phyloP scores from a whole-genome alignment of 1,140 invertebrate species.

The Dysdera silvatica region DNA sequence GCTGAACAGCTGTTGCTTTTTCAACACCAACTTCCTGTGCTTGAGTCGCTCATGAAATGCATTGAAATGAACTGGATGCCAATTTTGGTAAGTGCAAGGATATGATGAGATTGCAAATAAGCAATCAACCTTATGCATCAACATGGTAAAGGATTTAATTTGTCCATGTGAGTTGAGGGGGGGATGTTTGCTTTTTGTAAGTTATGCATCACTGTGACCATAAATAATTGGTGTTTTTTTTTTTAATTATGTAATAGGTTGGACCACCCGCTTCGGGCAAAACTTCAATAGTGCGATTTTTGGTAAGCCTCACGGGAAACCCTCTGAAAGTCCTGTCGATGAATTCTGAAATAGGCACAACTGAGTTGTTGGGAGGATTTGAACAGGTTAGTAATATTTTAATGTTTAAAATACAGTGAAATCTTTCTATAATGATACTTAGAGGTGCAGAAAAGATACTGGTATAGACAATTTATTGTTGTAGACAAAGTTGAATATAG shows the following conservation, averaged over 20 bases:
- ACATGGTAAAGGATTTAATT: not conserved
- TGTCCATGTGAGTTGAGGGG: not conserved
- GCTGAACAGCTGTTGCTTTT: conserved; percentile 52
- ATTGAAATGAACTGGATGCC: conserved; percentile 85
- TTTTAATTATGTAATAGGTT: conserved; percentile 49
- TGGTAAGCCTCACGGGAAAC: conserved; percentile 65
- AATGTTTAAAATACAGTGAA: not conserved
- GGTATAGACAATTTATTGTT: no score
- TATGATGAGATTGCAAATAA: not conserved
- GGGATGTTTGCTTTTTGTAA: not conserved
- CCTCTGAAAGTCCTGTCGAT: conserved; percentile 69
- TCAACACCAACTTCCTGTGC: conserved; percentile 54
- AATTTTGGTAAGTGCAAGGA: conserved; percentile 60
- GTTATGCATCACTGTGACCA: not conserved
- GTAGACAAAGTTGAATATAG: no score
- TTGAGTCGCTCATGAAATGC: conserved; percentile 71
- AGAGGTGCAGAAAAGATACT: not conserved
- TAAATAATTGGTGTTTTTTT: not conserved
- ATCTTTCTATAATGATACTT: not conserved
- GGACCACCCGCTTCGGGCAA: conserved; percentile 74
- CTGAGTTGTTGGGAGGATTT: conserved; percentile 88
- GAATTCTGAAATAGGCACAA: conserved; percentile 89
- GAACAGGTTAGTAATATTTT: conserved; percentile 60
- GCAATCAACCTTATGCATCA: not conserved
- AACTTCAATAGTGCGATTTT: conserved; percentile 63